Evolutionary conservation across 92 coral and sea anemone genomes (phyloP), one percentile per base, ranked within the genome.

Genomic region (Plumapathes pennacea): DNA sequence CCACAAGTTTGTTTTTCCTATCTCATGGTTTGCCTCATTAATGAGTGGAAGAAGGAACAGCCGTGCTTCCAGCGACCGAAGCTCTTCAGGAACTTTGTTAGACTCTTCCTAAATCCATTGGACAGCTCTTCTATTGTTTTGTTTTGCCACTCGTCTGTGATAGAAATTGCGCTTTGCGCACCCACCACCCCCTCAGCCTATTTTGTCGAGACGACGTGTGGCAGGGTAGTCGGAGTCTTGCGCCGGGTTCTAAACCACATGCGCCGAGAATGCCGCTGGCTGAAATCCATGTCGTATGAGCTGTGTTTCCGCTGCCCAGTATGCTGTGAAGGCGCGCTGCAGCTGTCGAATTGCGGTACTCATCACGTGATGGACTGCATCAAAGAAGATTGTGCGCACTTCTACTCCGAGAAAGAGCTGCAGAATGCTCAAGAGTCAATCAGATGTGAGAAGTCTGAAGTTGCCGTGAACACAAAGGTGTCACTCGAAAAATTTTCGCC

Each of bases 1-100:
- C 81, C 81, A 6, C 42, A 40, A 1, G 80, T 74, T 1, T 32
- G 71, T 22, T 79, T 79, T 32, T 54, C 81, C 10, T 74, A 81
- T 2, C 62, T 79, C 17, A 36, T 64, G 28, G 20, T 80, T 19
- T 74, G 41, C 40, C 49, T 73, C 36, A 27, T 65, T 25, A 55
- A 57, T 5, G 62, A 65, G 70, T 78, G 86, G 13, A 27, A 44
- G 22, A 34, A 52, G 6, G 40, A 50, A 21, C 46, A 50, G 26
- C 42, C 74, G 41, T 37, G 32, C 29, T 25, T 56, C 15, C 1
- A 22, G 6, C 44, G 32, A 7, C 82, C 82, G 2, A 45, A 53
- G 67, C 13, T 75, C 36, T 56, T 25, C 46, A 30, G 44, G 25
- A 56, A 75, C 25, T 47, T 56, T 29, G 82, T 62, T 33, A 46